Evolutionary conservation across 1,140 invertebrate species (phyloP).

Genomic region (Drosophila pseudoobscura): DNA sequence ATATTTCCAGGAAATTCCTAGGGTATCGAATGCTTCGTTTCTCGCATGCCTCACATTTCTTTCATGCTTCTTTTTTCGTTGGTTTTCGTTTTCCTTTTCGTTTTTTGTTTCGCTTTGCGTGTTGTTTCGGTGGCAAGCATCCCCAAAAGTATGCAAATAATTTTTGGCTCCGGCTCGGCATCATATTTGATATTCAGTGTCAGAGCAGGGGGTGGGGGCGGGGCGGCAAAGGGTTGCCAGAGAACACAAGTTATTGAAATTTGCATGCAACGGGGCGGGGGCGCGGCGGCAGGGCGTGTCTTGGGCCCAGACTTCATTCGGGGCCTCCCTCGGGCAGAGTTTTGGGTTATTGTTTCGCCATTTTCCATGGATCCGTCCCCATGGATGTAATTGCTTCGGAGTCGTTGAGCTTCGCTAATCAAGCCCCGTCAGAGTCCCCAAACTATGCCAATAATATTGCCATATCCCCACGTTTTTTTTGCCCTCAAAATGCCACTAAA

Average conservation of each 20-base stretch:
- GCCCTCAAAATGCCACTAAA: slow-evolving; percentile 19
- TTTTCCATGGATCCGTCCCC: slow-evolving; percentile 10
- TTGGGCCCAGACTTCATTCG: slow-evolving; percentile 5
- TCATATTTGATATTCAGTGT: slow-evolving; percentile 82
- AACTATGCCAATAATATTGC: slow-evolving; percentile 48
- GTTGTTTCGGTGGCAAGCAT: slow-evolving; percentile 58
- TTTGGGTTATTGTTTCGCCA: slow-evolving; percentile 72
- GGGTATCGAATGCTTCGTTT: not conserved
- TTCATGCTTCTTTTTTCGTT: not conserved
- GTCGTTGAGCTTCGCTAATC: slow-evolving; percentile 29
- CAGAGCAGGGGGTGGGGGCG: slow-evolving; percentile 13
- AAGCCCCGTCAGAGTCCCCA: slow-evolving; percentile 10
- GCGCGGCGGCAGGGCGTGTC: slow-evolving; percentile 27
- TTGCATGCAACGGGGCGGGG: slow-evolving; percentile 61
- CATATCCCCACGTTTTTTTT: slow-evolving; percentile 17
- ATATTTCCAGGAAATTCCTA: not conserved
- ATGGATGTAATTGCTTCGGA: slow-evolving; percentile 59
- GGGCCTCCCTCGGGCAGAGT: slow-evolving; percentile 7
- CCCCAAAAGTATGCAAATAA: slow-evolving; percentile 80
- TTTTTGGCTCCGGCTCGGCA: slow-evolving; percentile 60
- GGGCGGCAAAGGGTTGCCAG: slow-evolving; percentile 54
- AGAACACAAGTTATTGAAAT: slow-evolving; percentile 71
- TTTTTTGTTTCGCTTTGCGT: slow-evolving; percentile 36
- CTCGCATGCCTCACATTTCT: no score
- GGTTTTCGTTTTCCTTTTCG: slow-evolving; percentile 28